A percentile compares a stretch with the other conserved stretches of the same genome.
phyloP scores from a whole-genome alignment of 2,113 vertebrate genomes.

The Phaethornis superciliosus region DNA sequence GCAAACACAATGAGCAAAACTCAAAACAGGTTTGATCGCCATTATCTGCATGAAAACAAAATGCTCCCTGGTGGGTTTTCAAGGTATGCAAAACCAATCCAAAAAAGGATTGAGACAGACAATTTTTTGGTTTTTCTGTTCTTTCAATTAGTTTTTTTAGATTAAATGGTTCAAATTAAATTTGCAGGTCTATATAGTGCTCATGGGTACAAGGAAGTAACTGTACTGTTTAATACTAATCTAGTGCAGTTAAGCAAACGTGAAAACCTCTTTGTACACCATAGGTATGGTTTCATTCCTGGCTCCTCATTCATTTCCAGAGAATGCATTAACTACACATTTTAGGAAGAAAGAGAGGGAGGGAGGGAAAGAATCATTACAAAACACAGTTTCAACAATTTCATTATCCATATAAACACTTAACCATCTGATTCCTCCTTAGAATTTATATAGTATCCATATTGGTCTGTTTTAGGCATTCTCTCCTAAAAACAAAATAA shows the following conservation, averaged over 20 bases:
- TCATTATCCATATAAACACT: neutral
- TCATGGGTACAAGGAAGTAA: neutral
- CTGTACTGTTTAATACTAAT: neutral
- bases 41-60: neutral
- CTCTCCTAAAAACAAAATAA: neutral
- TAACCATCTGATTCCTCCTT: neutral
- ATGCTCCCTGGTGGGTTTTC: neutral
- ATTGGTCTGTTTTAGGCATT: neutral
- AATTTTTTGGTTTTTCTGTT: neutral
- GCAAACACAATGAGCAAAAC: neutral
- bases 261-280: neutral
- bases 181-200: neutral
- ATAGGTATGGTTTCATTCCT: neutral
- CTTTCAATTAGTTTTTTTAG: neutral
- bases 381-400: neutral
- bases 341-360: neutral
- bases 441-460: neutral
- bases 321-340: neutral
- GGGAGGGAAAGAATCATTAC: too few species aligned
- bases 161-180: neutral
- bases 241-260: neutral
- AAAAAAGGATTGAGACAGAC: neutral
- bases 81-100: neutral
- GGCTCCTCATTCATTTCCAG: neutral
- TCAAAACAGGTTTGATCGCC: neutral